phyloP scores from a whole-genome alignment of 2,888 invertebrate genomes.

The Arrhopalites spinosus region DNA sequence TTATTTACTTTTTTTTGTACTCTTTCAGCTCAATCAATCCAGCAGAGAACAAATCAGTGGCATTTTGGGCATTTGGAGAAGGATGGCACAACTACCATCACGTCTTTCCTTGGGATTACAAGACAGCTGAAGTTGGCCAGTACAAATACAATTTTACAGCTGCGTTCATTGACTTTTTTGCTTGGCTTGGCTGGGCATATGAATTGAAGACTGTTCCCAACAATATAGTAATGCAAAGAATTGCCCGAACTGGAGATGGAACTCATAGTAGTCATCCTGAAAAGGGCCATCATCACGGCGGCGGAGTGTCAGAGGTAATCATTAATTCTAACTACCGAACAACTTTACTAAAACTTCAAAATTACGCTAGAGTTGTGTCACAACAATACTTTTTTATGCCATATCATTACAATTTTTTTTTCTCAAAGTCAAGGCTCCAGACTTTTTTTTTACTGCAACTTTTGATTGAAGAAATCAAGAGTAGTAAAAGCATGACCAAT shows the following conservation, averaged over 20 bases:
- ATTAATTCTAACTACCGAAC: no score
- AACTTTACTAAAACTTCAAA: no score
- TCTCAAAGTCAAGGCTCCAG: no score
- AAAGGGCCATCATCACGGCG: conserved; percentile 33
- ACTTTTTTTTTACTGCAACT: no score
- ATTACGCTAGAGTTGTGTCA: no score
- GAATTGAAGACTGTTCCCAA: conserved; percentile 60
- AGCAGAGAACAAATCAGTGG: conserved; percentile 51
- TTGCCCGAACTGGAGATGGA: conserved; percentile 59
- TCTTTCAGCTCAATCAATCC: conserved; percentile 50
- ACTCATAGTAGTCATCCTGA: conserved; percentile 33
- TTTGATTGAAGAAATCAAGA: no score
- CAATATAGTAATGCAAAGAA: conserved; percentile 58
- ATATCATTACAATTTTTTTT: no score
- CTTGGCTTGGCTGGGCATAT: conserved; percentile 60
- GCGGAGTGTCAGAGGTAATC: conserved; percentile 14
- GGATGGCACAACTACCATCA: conserved; percentile 66
- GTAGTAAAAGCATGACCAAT: no score
- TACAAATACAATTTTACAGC: conserved; percentile 61
- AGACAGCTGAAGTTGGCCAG: conserved; percentile 61
- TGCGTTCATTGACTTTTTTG: conserved; percentile 61
- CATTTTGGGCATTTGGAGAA: conserved; percentile 58
- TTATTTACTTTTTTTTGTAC: conserved; percentile 10
- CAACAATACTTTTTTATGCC: no score
- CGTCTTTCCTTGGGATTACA: conserved; percentile 63